Evolutionary conservation across 2,888 invertebrate species (phyloP).

Genomic region (Bombyx huttoni): DNA sequence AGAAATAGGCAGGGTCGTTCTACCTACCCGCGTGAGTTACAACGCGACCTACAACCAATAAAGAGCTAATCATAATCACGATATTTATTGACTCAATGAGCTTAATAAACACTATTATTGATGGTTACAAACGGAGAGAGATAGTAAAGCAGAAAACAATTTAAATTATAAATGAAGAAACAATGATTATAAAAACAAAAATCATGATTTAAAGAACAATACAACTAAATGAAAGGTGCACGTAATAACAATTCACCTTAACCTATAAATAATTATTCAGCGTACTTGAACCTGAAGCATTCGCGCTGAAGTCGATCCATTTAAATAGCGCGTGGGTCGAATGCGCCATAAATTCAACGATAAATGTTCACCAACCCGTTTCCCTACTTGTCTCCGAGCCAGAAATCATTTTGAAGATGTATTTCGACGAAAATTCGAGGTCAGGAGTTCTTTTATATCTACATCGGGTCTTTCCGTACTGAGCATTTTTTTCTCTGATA

Average conservation of each 20-base stretch:
- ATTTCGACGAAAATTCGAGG: conserved; percentile 8
- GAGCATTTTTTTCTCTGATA: no score
- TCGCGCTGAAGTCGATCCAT: conserved; percentile 24
- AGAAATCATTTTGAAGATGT: conserved; percentile 12
- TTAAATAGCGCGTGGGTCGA: conserved; percentile 23
- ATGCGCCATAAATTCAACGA: conserved; percentile 30
- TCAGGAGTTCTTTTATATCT: no score
- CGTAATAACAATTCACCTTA: conserved; percentile 11
- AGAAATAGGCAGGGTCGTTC: no score
- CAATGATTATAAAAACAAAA: background rate
- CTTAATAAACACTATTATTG: no score
- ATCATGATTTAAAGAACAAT: background rate
- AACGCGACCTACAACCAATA: no score
- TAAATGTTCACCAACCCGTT: conserved; percentile 14
- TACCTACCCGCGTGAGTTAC: no score
- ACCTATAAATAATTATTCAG: conserved; percentile 19
- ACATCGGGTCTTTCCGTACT: no score
- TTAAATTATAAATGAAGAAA: background rate
- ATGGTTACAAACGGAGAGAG: no score
- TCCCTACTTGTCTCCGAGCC: background rate
- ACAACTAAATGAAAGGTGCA: background rate
- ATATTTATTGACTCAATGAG: no score
- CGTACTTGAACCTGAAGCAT: conserved; percentile 33
- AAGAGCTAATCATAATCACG: no score
- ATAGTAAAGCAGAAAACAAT: no score